These are phyloP conservation scores for Lordiphosa stackelbergi DNA, from an alignment of 1,140 invertebrate species.

Conservation along the genomic window DNA sequence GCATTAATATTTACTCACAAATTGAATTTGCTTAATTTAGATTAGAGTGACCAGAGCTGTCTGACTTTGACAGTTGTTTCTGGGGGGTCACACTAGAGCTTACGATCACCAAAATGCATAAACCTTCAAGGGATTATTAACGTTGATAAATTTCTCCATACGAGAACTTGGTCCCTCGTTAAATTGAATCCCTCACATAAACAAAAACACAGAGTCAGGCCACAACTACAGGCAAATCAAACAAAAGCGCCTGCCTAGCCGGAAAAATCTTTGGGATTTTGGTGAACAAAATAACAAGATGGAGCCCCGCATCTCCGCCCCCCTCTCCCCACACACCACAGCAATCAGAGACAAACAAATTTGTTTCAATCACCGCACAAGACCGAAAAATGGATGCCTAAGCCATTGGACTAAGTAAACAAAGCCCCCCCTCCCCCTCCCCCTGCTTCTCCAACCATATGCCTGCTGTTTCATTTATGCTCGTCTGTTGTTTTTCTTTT, in stretches of 20 bases:
- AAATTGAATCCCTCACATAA: not conserved
- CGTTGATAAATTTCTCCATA: no score
- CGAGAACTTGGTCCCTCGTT: no score
- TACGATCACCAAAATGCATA: no score
- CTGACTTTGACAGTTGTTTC: no score
- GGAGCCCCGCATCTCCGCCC: not conserved
- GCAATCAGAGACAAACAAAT: slow-evolving; percentile 45
- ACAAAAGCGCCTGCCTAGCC: slow-evolving; percentile 2
- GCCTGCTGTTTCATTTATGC: slow-evolving; percentile 3
- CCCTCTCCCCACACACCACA: not conserved
- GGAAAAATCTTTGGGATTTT: slow-evolving; percentile 6
- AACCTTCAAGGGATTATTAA: no score
- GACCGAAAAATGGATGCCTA: slow-evolving; percentile 38
- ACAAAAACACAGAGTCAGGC: not conserved
- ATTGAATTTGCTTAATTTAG: no score
- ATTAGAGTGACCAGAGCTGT: no score
- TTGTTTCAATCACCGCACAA: slow-evolving; percentile 54
- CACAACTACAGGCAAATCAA: not conserved
- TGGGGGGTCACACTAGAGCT: no score
- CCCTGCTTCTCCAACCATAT: not conserved
- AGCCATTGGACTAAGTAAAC: slow-evolving; percentile 36
- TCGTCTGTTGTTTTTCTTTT: slow-evolving; percentile 2
- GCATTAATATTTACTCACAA: no score
- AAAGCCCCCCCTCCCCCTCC: slow-evolving; percentile 1
- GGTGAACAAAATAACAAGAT: slow-evolving; percentile 4